These are phyloP conservation scores for Laodelphax striatellus DNA, from an alignment of 1,140 invertebrate species.

Conservation along the genomic window DNA sequence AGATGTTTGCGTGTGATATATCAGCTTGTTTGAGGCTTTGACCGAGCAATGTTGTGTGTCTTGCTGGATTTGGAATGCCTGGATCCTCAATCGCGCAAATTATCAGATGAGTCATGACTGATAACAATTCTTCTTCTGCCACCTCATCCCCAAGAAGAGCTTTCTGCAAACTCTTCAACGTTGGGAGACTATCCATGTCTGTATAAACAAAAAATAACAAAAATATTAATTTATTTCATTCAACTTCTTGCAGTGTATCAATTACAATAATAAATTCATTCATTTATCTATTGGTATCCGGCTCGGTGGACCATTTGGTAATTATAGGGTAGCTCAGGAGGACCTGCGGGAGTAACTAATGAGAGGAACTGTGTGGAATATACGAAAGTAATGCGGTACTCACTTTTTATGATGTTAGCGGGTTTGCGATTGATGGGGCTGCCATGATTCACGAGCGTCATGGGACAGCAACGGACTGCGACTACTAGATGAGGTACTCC, in stretches of 20 bases:
- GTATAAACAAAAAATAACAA: constrained; percentile 7
- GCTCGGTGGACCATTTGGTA: too few relatives aligned
- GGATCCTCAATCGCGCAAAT: constrained; percentile 90
- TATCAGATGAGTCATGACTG: constrained; percentile 77
- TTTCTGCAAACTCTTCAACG: constrained; percentile 72
- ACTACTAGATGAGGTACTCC: too few relatives aligned
- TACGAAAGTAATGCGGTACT: too few relatives aligned
- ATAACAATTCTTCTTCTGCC: constrained; percentile 76
- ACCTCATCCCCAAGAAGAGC: constrained; percentile 68
- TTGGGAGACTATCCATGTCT: constrained; percentile 81
- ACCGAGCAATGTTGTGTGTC: constrained; percentile 75
- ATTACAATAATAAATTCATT: too few relatives aligned
- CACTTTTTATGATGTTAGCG: too few relatives aligned
- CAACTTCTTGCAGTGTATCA: not conserved
- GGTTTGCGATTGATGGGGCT: too few relatives aligned
- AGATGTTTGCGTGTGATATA: constrained; percentile 82
- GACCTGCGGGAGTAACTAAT: too few relatives aligned
- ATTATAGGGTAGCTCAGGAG: too few relatives aligned
- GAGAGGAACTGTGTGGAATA: too few relatives aligned
- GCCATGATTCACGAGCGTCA: too few relatives aligned
- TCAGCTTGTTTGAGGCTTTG: constrained; percentile 86
- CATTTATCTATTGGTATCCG: too few relatives aligned
- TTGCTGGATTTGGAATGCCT: constrained; percentile 76
- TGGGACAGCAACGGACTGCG: too few relatives aligned
- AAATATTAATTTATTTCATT: not conserved